Percentiles rank a stretch among this genome's conserved stretches.
phyloP scores from a whole-genome alignment of 2,888 invertebrate species.

The Cantharis nigra region DNA sequence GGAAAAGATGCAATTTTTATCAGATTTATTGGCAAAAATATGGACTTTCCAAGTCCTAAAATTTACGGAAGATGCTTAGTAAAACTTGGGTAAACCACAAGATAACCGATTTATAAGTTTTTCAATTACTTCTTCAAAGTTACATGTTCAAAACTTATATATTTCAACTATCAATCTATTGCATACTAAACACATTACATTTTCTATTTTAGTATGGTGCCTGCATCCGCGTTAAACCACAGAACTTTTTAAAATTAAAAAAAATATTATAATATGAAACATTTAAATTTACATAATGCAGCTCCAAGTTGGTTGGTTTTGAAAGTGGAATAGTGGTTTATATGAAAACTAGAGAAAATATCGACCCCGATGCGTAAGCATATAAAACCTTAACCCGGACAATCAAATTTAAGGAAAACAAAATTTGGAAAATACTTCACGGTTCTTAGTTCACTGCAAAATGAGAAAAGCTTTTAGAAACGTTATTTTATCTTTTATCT shows the following conservation, averaged over 20 bases:
- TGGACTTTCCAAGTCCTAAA: not conserved
- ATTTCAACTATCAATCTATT: not conserved
- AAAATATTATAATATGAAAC: not conserved
- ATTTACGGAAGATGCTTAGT: not conserved
- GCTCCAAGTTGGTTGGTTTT: not conserved
- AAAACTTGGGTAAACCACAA: not conserved
- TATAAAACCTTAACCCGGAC: not conserved
- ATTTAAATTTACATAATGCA: not conserved
- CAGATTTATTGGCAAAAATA: not conserved
- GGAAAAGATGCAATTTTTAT: not conserved
- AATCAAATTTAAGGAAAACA: not conserved
- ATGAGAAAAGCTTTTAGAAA: not conserved
- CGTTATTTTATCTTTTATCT: not conserved
- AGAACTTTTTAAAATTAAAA: not conserved
- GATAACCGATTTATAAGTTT: not conserved
- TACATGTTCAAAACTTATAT: not conserved
- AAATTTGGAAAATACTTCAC: not conserved
- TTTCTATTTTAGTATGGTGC: not conserved
- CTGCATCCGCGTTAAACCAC: not conserved
- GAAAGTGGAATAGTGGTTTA: not conserved
- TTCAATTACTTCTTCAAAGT: not conserved
- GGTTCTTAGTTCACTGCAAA: not conserved
- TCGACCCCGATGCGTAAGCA: not conserved
- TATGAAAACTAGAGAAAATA: not conserved
- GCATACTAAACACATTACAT: not conserved